Conservation (phyloP, 2,113 vertebrate genomes). For the Merops nubicus region DNA sequence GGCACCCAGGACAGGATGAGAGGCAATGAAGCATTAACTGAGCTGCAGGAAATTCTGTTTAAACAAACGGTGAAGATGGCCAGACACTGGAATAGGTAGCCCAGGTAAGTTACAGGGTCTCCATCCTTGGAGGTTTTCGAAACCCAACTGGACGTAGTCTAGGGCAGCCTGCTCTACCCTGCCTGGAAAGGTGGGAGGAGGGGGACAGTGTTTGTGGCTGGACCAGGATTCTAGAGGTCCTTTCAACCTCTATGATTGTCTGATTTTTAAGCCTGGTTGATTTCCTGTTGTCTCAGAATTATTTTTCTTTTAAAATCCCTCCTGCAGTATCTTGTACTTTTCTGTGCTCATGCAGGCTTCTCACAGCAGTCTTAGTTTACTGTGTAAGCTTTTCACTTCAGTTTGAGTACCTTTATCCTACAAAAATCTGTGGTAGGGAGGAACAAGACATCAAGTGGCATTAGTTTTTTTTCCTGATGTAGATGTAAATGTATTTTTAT, state of each 20-base stretch:
- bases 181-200: background rate
- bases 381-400: background rate
- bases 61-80: background rate
- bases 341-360: background rate
- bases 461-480: background rate
- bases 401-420: background rate
- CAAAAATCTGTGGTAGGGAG: background rate
- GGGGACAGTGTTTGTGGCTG: fast-evolving
- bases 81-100: background rate
- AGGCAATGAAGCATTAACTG: background rate
- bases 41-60: background rate
- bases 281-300: background rate
- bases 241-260: background rate
- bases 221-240: background rate
- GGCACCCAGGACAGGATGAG: background rate
- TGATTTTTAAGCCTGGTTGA: background rate
- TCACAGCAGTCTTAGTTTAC: background rate
- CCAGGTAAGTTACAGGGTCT: background rate
- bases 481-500: background rate
- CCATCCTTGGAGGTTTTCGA: background rate
- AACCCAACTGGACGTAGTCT: background rate
- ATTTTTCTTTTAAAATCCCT: background rate
- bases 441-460: background rate
- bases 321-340: background rate
- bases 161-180: background rate